phyloP scores from a whole-genome alignment of 2,888 invertebrate genomes.

The Allolobophora icterica region DNA sequence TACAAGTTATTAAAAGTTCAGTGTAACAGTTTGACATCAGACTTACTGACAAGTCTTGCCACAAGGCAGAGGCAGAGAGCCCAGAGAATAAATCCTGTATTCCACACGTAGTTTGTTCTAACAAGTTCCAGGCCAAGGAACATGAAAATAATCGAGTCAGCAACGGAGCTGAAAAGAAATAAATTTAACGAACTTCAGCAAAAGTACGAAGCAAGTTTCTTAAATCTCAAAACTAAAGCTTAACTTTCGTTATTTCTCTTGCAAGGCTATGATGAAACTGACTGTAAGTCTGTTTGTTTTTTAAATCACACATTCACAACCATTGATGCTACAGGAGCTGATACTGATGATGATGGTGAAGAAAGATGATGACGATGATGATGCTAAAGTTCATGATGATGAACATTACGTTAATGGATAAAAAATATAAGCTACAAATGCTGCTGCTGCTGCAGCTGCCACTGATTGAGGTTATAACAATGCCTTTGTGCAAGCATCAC shows the following conservation, averaged over 20 bases:
- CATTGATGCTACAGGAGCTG: background rate
- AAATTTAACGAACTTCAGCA: background rate
- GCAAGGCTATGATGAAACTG: background rate
- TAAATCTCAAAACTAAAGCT: background rate
- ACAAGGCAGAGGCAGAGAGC: slow-evolving; percentile 65
- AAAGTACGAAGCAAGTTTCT: background rate
- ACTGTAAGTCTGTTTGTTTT: too few species aligned
- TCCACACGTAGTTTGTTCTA: slow-evolving; percentile 66
- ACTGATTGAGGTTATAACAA: background rate
- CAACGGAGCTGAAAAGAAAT: slow-evolving; percentile 64
- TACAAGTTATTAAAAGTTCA: too few species aligned
- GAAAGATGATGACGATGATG: background rate
- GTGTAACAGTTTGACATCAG: background rate
- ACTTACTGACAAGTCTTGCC: slow-evolving; percentile 65
- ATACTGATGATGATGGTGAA: background rate
- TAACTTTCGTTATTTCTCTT: background rate
- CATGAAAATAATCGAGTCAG: slow-evolving; percentile 70
- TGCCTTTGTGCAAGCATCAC: background rate
- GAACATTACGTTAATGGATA: too few species aligned
- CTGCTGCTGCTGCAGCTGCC: background rate
- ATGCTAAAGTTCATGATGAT: background rate
- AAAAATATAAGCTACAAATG: background rate
- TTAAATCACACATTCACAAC: too few species aligned
- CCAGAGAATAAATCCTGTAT: slow-evolving; percentile 67
- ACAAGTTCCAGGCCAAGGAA: slow-evolving; percentile 70